Base-by-base conservation (phyloP, 2,113 vertebrate species). In the Podocnemis expansa region DNA sequence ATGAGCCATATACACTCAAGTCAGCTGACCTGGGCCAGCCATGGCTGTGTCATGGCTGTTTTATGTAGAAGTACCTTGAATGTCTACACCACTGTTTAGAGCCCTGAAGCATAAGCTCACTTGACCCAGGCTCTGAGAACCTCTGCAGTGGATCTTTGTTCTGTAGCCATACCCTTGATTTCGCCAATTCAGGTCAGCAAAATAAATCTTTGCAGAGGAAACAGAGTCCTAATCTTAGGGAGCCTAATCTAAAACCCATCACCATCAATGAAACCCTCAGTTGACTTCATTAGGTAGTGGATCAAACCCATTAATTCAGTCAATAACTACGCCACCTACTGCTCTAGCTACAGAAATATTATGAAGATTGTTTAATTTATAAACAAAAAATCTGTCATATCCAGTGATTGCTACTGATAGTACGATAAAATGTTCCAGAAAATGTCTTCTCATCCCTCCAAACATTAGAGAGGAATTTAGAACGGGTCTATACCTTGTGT, bases 131-230 rank as follows among this genome's bases (percentile, higher is more conserved):
- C 51, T 17, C 51, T 52, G 51, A 52, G 51, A 52, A 14, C 14
- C 51, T 17, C 51, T 52, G 13, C 51, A 17, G 17, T 16, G 51
- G 14, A 16, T 52, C 51, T 52, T 58, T 58, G 24, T 24, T 58
- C 56, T 58, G 25, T 11, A 27, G 56, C 27, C 25, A 29, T 27
- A 58, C 56, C 25, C 56, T 58, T 58, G 90, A 93, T 84, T 95
- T 94, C 0, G 0, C 87, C 90, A 45, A n/a, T 54, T n/a, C 49
- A 89, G 78, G 31, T 88, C 9, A 56, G 34, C 75, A 85, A 93
- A 93, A 95, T 89, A 91, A 94, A 96, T 89, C 90, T 93, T 58
- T 78, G 41, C 22, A 16, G 60, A 58, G 56, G 56, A 58, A 58
- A 58, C 5, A 58, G 25, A 25, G 29, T 11, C 10, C 25, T 29